phyloP scores from a whole-genome alignment of 2,888 invertebrate species.

The Macrophya alboannulata region DNA sequence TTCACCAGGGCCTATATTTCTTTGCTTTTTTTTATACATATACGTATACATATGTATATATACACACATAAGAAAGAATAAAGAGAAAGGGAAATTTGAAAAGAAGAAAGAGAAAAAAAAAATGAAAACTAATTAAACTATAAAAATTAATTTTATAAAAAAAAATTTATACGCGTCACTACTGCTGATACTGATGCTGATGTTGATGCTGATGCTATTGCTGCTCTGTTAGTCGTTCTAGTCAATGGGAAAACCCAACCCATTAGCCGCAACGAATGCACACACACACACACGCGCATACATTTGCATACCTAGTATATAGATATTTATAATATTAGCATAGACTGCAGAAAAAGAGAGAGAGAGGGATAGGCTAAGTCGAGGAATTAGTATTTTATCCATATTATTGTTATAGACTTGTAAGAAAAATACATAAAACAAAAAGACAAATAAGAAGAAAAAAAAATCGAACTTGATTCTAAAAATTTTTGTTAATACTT shows the following conservation, averaged over 20 bases:
- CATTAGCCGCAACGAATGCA: constrained; percentile 7
- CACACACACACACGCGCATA: not conserved
- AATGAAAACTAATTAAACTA: too few relatives aligned
- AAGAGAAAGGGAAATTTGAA: too few relatives aligned
- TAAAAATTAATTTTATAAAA: too few relatives aligned
- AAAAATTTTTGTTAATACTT: too few relatives aligned
- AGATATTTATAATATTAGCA: not conserved
- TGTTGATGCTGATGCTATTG: not conserved
- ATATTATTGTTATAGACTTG: not conserved
- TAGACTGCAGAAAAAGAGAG: not conserved
- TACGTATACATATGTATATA: not conserved
- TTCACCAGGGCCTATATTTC: too few relatives aligned
- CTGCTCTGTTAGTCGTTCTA: not conserved
- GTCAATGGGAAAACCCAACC: constrained; percentile 36
- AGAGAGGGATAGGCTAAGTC: too few relatives aligned
- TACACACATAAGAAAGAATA: not conserved
- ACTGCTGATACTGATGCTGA: too few relatives aligned
- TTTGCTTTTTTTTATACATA: not conserved
- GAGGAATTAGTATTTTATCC: constrained; percentile 20
- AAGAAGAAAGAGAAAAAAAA: too few relatives aligned
- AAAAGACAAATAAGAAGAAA: not conserved
- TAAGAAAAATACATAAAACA: too few relatives aligned
- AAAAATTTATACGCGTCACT: too few relatives aligned
- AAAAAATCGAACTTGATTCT: too few relatives aligned
- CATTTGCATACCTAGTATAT: not conserved